Evolutionary conservation across 2,888 invertebrate genomes (phyloP).

Genomic region (Caenorhabditis sp.): DNA sequence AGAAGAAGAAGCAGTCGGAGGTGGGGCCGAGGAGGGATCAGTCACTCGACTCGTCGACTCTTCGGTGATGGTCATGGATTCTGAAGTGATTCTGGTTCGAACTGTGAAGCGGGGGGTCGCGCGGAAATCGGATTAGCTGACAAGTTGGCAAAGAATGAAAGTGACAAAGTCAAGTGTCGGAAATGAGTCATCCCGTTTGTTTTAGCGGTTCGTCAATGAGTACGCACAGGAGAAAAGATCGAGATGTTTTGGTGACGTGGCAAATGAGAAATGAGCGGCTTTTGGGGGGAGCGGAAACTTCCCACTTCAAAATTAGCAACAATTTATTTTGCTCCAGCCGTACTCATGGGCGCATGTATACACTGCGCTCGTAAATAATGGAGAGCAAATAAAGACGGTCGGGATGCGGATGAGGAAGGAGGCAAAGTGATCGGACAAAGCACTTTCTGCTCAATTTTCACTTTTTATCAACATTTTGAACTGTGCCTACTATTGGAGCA

Average conservation of each 20-base stretch:
- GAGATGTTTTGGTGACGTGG: conserved; percentile 1
- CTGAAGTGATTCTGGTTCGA: conserved; percentile 18
- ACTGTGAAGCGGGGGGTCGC: conserved; percentile 2
- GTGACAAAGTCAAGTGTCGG: conserved; percentile 47
- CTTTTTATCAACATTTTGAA: too few species aligned
- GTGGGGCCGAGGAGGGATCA: conserved; percentile 17
- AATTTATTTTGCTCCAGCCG: conserved; percentile 54
- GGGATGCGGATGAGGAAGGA: conserved; percentile 46
- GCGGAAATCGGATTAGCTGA: conserved; percentile 42
- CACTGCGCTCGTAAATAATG: conserved; percentile 55
- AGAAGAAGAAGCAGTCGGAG: conserved; percentile 6
- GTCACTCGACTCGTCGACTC: conserved; percentile 40
- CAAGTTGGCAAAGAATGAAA: conserved; percentile 36
- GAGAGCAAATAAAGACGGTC: conserved; percentile 43
- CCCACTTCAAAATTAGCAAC: conserved; percentile 55
- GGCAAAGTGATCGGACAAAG: conserved; percentile 8
- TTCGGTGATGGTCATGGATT: conserved; percentile 49
- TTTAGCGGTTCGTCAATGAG: conserved; percentile 12
- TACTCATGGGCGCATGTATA: conserved; percentile 52
- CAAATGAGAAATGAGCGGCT: background rate
- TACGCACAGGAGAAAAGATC: conserved; percentile 1
- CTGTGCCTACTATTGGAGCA: conserved; percentile 4
- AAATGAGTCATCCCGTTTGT: conserved; percentile 37
- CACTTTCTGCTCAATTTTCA: too few species aligned
- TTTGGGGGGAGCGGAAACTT: conserved; percentile 4